phyloP scores from a whole-genome alignment of 2,888 invertebrate genomes.

The Notodonta ziczac region DNA sequence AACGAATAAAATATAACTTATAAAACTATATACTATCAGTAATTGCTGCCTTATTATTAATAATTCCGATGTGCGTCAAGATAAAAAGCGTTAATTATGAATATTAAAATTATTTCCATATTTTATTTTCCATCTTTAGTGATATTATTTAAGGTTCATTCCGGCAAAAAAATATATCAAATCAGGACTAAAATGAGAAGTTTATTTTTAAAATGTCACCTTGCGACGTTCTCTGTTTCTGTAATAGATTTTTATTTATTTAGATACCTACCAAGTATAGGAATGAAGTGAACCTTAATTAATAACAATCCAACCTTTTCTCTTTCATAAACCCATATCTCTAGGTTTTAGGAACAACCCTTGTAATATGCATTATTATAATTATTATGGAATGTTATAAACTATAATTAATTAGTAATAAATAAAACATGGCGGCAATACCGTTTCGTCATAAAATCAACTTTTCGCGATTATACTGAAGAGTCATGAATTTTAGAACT shows the following conservation, averaged over 20 bases:
- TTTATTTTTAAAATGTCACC: no score
- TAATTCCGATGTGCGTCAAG: conserved; percentile 38
- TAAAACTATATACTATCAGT: conserved; percentile 22
- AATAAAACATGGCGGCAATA: conserved; percentile 42
- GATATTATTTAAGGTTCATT: conserved; percentile 20
- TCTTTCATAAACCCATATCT: conserved; percentile 48
- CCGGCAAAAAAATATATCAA: not conserved
- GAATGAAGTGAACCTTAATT: conserved; percentile 29
- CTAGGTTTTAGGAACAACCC: conserved; percentile 76
- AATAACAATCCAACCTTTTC: conserved; percentile 25
- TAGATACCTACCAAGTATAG: no score
- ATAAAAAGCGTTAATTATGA: conserved; percentile 46
- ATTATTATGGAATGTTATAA: conserved; percentile 61
- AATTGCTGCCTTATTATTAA: conserved; percentile 39
- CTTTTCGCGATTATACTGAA: conserved; percentile 24
- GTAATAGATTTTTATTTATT: no score
- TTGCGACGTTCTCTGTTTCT: no score
- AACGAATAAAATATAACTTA: conserved; percentile 32
- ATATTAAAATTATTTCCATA: conserved; percentile 40
- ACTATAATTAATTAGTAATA: conserved; percentile 60
- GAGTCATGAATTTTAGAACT: conserved; percentile 44
- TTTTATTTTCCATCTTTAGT: conserved; percentile 20
- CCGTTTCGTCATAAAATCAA: conserved; percentile 36
- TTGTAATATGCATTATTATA: conserved; percentile 63
- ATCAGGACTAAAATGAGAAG: no score